Conservation (phyloP, 2,797 vertebrate species). For the Chloroceryle inda region DNA sequence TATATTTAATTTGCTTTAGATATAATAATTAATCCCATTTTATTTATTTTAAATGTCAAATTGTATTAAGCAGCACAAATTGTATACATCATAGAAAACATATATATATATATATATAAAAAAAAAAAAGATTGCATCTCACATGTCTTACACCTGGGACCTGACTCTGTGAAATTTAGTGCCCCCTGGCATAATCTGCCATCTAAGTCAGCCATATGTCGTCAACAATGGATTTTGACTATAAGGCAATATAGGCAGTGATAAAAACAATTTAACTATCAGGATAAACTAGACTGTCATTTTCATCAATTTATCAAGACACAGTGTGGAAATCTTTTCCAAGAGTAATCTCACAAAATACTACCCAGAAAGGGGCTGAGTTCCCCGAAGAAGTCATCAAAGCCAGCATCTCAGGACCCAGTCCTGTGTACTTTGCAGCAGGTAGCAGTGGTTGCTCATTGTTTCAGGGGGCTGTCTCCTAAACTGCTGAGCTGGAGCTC, state of each 20-base stretch:
- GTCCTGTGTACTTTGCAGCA: neutral
- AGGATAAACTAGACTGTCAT: neutral
- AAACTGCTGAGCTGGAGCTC: neutral
- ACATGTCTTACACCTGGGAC: neutral
- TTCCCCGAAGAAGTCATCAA: neutral
- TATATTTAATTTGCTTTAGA: neutral
- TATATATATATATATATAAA: neutral
- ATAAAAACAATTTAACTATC: neutral
- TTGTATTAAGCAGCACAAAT: neutral
- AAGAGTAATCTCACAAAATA: neutral
- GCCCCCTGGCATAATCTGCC: neutral
- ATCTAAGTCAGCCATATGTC: neutral
- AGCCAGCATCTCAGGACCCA: neutral
- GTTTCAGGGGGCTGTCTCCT: neutral
- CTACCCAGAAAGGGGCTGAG: neutral
- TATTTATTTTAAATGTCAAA: neutral
- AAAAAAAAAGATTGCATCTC: neutral
- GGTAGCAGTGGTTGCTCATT: accelerated
- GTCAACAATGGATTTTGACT: neutral
- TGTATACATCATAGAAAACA: neutral
- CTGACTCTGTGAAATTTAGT: neutral
- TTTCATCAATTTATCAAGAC: neutral
- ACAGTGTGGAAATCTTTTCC: neutral
- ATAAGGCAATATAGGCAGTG: neutral
- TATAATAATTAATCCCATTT: neutral